Base-by-base conservation (phyloP, 2,797 vertebrate species). In the Notolepis coatsorum region DNA sequence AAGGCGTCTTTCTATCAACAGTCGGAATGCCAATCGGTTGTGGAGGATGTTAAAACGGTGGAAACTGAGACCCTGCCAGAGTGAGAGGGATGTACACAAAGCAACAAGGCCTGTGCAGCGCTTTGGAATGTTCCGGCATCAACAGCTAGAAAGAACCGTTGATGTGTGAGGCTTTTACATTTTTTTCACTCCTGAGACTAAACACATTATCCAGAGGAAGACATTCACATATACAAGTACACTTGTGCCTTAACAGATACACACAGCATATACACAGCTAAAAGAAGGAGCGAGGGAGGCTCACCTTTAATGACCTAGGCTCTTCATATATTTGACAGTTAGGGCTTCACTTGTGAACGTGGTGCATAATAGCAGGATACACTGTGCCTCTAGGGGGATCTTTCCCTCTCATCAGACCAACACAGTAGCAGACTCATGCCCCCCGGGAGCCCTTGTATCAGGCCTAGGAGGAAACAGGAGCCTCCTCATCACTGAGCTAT, bases 21-120 rank as follows among this genome's bases (percentile, higher is more conserved):
- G 75, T 33, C 51, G 65, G 82, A 80, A 84, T 83, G 77, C 71
- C 68, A 73, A 5, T 1, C 56, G 51, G 54, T 59, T 31, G 70
- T 61, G 24, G 58, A 64, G 62, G 65, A 75, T 12, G 20, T 61
- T 33, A 61, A 61, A 20, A 33, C 2, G 60, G 56, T 55, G 75
- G 81, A 85, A 86, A 85, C 77, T 47, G 63, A 79, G 9, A 59
- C 39, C 54, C 64, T 72, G 81, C 71, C 74, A 75, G 80, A 56
- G 70, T 55, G 67, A 65, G 75, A 77, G 68, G n/a, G 38, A 69
- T 23, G 58, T 13, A 53, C 62, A 71, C 65, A 61, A 55, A 76
- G 69, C 54, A 27, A 4, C 17, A 3, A 5, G 66, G 73, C 50
- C 55, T 70, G 63, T 67, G 73, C 61, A 65, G 41, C 5, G 4